These are phyloP conservation scores for Sebastes cheni DNA, from an alignment of 2,797 vertebrate species.

Conservation along the genomic window DNA sequence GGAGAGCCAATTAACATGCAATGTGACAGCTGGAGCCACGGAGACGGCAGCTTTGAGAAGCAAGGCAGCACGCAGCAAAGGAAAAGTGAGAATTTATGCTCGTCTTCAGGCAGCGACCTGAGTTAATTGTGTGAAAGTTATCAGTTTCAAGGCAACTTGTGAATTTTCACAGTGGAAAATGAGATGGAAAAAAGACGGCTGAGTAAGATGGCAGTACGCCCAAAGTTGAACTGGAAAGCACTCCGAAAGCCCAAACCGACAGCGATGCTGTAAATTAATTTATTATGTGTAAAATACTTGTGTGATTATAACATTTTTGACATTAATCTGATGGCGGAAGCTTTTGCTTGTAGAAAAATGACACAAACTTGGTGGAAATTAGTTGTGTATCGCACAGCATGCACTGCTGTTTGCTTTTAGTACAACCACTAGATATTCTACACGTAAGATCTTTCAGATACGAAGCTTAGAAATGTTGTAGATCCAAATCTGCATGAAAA, in stretches of 20 bases:
- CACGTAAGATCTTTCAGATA: not conserved
- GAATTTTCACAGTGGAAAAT: conserved; percentile 78
- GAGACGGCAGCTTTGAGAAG: conserved; percentile 69
- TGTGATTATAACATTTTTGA: not conserved
- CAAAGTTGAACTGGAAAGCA: not conserved
- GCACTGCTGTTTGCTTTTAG: not conserved
- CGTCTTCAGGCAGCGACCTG: conserved; percentile 59
- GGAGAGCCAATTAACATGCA: conserved; percentile 83
- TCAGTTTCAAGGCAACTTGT: conserved; percentile 76
- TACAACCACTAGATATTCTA: not conserved
- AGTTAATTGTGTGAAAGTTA: conserved; percentile 83
- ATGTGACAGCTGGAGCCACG: conserved; percentile 84
- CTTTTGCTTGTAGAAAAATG: not conserved
- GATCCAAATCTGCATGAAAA: not conserved
- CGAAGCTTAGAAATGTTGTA: not conserved
- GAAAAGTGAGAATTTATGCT: conserved; percentile 81
- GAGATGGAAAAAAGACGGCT: conserved; percentile 18
- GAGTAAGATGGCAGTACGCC: conserved; percentile 43
- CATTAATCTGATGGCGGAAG: not conserved
- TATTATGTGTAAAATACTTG: not conserved
- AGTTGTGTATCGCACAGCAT: not conserved
- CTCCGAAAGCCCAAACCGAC: not conserved
- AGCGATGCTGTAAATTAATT: not conserved
- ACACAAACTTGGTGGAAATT: too few relatives aligned
- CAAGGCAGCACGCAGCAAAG: conserved; percentile 52